Conservation (phyloP, 2,888 invertebrate genomes). For the Tiliacea citrago region DNA sequence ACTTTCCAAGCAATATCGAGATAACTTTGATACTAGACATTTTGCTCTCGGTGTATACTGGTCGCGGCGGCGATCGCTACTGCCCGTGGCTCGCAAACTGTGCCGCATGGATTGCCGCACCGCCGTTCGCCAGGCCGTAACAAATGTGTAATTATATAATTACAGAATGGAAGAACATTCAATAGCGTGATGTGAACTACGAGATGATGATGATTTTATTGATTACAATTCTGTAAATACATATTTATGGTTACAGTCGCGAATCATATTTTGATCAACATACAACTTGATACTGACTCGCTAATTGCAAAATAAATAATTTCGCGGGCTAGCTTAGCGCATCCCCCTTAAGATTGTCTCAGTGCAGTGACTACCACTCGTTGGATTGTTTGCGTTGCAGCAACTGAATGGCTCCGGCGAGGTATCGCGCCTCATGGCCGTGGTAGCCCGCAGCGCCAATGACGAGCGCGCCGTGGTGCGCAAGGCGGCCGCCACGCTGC, state of each 20-base stretch:
- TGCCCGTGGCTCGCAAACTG: too few species aligned
- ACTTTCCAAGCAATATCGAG: too few species aligned
- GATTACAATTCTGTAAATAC: neutral
- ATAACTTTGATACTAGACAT: too few species aligned
- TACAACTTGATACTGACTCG: neutral
- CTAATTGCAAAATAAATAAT: neutral
- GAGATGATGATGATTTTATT: neutral
- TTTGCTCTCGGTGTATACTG: too few species aligned
- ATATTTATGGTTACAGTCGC: neutral
- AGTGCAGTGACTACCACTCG: neutral
- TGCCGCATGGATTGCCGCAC: too few species aligned
- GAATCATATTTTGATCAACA: neutral
- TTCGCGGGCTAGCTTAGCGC: neutral
- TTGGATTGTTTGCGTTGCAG: conserved; percentile 24
- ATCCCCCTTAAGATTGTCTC: neutral
- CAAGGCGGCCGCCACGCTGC: conserved; percentile 79
- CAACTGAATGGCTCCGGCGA: conserved; percentile 72
- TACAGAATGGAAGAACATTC: neutral
- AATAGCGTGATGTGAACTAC: neutral
- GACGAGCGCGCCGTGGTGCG: conserved; percentile 74
- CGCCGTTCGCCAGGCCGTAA: too few species aligned
- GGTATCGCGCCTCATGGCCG: conserved; percentile 77
- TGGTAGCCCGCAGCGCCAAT: conserved; percentile 71
- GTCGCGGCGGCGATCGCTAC: too few species aligned
- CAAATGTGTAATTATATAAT: neutral